A percentile compares a stretch with the other conserved stretches of the same genome.
Evolutionary conservation across 1,140 invertebrate species (phyloP).

Genomic region (Oreohelix idahoensis): DNA sequence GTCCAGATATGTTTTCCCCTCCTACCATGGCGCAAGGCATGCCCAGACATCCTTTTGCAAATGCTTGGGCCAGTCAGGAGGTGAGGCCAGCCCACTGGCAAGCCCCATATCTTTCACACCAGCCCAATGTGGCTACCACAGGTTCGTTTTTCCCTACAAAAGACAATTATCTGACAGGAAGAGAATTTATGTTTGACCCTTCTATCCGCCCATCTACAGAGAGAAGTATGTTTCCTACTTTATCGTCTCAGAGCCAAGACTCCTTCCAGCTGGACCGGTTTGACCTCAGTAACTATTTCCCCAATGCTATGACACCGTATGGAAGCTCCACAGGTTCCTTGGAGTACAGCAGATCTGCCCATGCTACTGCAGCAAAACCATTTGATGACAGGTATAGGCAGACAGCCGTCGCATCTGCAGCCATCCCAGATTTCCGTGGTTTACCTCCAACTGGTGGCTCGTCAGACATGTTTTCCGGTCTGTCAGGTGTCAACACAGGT

Average conservation of each 20-base stretch:
- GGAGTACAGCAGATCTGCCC: conserved; percentile 61
- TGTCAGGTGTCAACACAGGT: conserved; percentile 58
- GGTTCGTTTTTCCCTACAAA: conserved; percentile 61
- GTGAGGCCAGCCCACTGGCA: conserved; percentile 65
- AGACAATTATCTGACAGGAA: conserved; percentile 62
- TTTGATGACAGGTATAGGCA: conserved; percentile 68
- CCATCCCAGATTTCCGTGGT: conserved; percentile 63
- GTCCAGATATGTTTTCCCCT: conserved; percentile 63
- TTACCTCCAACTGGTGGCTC: conserved; percentile 59
- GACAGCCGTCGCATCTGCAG: conserved; percentile 53
- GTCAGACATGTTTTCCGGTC: conserved; percentile 65
- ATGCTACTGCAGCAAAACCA: conserved; percentile 60
- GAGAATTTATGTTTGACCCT: conserved; percentile 69
- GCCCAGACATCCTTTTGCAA: conserved; percentile 65
- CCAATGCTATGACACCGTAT: conserved; percentile 59
- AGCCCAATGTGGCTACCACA: conserved; percentile 48
- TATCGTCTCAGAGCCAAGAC: conserved; percentile 61
- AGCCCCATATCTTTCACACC: conserved; percentile 60
- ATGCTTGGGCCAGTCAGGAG: conserved; percentile 65
- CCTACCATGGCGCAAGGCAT: conserved; percentile 58
- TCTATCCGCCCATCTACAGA: conserved; percentile 58
- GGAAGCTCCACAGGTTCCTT: conserved; percentile 55
- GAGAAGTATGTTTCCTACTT: conserved; percentile 63
- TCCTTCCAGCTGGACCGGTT: conserved; percentile 60
- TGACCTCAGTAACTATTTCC: conserved; percentile 65